Conservation (phyloP, 1,140 invertebrate genomes). For the Globodera ellingtonae region DNA sequence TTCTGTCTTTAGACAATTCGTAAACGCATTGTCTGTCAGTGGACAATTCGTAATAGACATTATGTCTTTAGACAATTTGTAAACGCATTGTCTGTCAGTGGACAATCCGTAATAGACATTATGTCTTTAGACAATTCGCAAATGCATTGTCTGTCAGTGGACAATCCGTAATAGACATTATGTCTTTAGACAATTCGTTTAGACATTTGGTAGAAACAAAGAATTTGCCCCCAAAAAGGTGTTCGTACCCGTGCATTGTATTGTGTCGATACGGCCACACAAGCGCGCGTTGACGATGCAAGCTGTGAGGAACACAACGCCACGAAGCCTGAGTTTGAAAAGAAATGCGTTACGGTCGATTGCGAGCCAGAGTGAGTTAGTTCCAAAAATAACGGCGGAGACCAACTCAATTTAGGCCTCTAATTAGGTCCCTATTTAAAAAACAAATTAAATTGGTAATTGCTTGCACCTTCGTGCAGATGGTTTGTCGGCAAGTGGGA, state of each 20-base stretch:
- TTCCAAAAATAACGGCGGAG: not conserved
- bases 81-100: too few species aligned
- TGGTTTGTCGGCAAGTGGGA: conserved; percentile 82
- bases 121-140: not conserved
- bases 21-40: too few species aligned
- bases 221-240: conserved; percentile 66
- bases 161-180: not conserved
- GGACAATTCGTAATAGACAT: too few species aligned
- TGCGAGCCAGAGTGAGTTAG: conserved; percentile 73
- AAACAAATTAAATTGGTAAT: not conserved
- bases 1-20: too few species aligned
- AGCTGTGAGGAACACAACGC: conserved; percentile 75
- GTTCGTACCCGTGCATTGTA: conserved; percentile 73
- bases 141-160: not conserved
- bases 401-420: not conserved
- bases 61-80: too few species aligned
- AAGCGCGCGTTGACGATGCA: conserved; percentile 74
- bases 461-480: conserved; percentile 26
- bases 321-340: conserved; percentile 71
- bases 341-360: conserved; percentile 76
- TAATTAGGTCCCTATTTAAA: not conserved
- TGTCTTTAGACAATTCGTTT: not conserved
- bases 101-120: not conserved
- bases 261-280: conserved; percentile 68
- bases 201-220: not conserved